Evolutionary conservation across 30 jellyfish, hydroid and myxozoan genomes (phyloP).

Genomic region (Pelagia noctiluca): DNA sequence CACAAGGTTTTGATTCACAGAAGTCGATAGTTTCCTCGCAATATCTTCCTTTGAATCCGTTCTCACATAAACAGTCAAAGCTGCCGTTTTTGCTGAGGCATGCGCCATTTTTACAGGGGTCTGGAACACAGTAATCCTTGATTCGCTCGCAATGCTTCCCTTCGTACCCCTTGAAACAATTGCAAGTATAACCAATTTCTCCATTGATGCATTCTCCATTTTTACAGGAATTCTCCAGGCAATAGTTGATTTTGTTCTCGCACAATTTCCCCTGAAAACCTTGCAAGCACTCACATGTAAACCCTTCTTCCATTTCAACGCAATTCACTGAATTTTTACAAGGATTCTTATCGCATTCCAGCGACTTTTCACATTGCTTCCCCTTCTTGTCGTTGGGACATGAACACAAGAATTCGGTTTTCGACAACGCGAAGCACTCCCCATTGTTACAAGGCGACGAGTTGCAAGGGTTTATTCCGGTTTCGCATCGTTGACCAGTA

Average conservation of each 20-base stretch:
- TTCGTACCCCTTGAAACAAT: constrained; percentile 46
- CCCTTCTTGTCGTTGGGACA: constrained; percentile 66
- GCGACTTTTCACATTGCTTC: constrained; percentile 34
- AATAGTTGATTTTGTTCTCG: constrained; percentile 29
- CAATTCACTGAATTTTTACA: constrained; percentile 63
- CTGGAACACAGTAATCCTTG: constrained; percentile 28
- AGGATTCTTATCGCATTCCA: constrained; percentile 60
- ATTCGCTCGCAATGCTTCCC: constrained; percentile 44
- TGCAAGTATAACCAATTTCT: constrained; percentile 57
- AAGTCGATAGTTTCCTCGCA: constrained; percentile 41
- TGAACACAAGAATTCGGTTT: constrained; percentile 59
- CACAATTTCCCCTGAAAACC: constrained; percentile 52
- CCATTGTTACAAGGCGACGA: constrained; percentile 67
- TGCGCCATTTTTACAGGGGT: constrained; percentile 57
- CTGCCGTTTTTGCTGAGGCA: constrained; percentile 31
- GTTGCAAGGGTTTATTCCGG: constrained; percentile 57
- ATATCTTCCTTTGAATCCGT: constrained; percentile 48
- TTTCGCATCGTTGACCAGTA: constrained; percentile 55
- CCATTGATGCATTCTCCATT: constrained; percentile 45
- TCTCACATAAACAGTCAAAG: constrained; percentile 39
- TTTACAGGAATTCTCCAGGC: constrained; percentile 42
- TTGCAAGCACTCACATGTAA: constrained; percentile 36
- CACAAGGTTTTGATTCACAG: constrained; percentile 67
- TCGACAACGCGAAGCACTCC: constrained; percentile 39
- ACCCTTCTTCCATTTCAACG: constrained; percentile 20